Conservation (phyloP, 2,113 vertebrate genomes). For the Gnathonemus echidnorhynchus region DNA sequence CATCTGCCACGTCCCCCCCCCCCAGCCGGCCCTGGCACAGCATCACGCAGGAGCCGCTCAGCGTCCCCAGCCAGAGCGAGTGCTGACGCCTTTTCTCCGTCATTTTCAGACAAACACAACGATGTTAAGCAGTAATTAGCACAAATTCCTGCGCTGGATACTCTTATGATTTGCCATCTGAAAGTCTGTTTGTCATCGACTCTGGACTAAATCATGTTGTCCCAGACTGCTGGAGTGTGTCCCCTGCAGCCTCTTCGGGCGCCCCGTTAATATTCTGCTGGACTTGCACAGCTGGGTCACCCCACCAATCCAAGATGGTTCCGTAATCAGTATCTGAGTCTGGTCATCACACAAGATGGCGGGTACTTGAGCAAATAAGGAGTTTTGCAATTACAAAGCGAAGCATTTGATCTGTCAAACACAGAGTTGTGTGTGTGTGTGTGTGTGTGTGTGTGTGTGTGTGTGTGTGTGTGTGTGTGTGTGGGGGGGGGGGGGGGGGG, state of each 20-base stretch:
- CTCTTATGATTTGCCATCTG: neutral
- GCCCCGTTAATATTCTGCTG: neutral
- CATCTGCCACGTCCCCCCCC: neutral
- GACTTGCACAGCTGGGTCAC: neutral
- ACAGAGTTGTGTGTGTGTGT: neutral
- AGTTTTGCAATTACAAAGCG: neutral
- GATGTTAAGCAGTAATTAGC: neutral
- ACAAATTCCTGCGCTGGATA: neutral
- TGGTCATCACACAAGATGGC: neutral
- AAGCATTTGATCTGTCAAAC: neutral
- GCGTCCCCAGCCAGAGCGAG: neutral
- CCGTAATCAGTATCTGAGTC: neutral
- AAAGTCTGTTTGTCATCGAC: neutral
- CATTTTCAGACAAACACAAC: neutral
- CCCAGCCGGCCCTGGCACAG: neutral
- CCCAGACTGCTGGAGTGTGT: neutral
- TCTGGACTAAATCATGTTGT: neutral
- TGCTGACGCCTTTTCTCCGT: neutral
- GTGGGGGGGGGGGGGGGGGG: too few relatives aligned
- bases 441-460: too few relatives aligned
- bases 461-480: too few relatives aligned
- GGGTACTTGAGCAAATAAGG: neutral
- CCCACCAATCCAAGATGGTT: neutral
- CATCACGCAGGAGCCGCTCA: neutral
- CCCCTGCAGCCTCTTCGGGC: neutral